Evolutionary conservation across 2,113 vertebrate genomes (phyloP).

Genomic region (Brienomyrus longianalis): DNA sequence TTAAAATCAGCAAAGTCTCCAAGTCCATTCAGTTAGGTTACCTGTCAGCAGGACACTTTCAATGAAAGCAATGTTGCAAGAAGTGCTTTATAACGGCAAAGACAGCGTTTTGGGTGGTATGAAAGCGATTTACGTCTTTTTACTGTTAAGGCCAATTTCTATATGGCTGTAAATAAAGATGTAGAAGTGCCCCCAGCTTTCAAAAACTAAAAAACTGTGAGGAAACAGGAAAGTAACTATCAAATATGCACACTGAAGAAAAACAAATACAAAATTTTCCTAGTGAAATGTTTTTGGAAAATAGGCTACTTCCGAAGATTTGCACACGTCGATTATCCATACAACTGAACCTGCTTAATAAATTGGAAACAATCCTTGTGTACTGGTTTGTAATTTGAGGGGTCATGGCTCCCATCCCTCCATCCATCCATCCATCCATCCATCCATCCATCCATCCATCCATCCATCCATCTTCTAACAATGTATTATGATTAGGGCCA

Average conservation of each 20-base stretch:
- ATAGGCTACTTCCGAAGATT: background rate
- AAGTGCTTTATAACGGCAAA: background rate
- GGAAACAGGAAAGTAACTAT: background rate
- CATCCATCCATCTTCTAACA: background rate
- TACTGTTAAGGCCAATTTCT: background rate
- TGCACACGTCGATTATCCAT: background rate
- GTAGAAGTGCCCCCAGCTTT: background rate
- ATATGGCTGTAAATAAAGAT: background rate
- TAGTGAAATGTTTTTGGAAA: background rate
- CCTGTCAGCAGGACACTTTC: background rate
- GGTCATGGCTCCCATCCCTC: background rate
- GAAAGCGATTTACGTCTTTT: background rate
- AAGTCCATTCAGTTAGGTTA: conserved; percentile 8
- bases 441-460: background rate
- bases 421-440: background rate
- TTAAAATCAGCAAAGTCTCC: conserved; percentile 4
- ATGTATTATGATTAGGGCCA: background rate
- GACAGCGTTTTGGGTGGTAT: background rate
- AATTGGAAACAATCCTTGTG: background rate
- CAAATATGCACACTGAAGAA: background rate
- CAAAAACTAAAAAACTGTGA: background rate
- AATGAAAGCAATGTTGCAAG: background rate
- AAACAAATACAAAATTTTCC: background rate
- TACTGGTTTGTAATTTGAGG: background rate
- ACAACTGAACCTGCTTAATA: background rate